A percentile compares a stretch with the other conserved stretches of the same genome.
phyloP scores from a whole-genome alignment of 37 sponge, comb jelly and placozoan species.

The Lycopodina hypogea region DNA sequence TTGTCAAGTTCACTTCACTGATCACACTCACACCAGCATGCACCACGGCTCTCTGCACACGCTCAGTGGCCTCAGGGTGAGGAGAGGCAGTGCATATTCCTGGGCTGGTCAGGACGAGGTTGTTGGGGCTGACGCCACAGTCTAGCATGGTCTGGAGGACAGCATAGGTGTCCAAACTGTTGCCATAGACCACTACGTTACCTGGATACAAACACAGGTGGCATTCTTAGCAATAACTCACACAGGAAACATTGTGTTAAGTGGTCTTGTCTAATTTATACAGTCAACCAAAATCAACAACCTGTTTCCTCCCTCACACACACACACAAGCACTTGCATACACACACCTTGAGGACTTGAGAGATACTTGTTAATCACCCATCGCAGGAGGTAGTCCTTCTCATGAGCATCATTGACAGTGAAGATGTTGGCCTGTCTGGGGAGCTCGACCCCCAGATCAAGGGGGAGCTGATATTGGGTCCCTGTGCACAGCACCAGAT shows the following conservation, averaged over 20 bases:
- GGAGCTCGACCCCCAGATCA: background rate
- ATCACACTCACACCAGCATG: conserved; percentile 34
- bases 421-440: conserved; percentile 8
- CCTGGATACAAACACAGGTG: too few species aligned
- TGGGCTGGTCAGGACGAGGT: conserved; percentile 50
- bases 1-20: background rate
- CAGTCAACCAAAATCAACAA: conserved; percentile 3
- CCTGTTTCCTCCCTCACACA: conserved; percentile 6
- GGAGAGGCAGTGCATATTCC: conserved; percentile 49
- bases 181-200: conserved; percentile 61
- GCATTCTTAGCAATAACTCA: too few species aligned
- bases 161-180: conserved; percentile 50
- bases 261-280: background rate
- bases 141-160: conserved; percentile 49
- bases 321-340: conserved; percentile 14
- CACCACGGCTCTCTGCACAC: conserved; percentile 43
- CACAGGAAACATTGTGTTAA: too few species aligned
- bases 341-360: conserved; percentile 1
- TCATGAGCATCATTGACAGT: conserved; percentile 7
- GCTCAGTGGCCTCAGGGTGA: conserved; percentile 43
- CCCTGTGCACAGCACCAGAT: conserved; percentile 73
- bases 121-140: conserved; percentile 27
- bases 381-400: conserved; percentile 7
- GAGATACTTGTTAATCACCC: conserved; percentile 18
- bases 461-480: conserved; percentile 48